Conservation (phyloP, 2,888 invertebrate genomes). For the Cheiracanthium punctorium region DNA sequence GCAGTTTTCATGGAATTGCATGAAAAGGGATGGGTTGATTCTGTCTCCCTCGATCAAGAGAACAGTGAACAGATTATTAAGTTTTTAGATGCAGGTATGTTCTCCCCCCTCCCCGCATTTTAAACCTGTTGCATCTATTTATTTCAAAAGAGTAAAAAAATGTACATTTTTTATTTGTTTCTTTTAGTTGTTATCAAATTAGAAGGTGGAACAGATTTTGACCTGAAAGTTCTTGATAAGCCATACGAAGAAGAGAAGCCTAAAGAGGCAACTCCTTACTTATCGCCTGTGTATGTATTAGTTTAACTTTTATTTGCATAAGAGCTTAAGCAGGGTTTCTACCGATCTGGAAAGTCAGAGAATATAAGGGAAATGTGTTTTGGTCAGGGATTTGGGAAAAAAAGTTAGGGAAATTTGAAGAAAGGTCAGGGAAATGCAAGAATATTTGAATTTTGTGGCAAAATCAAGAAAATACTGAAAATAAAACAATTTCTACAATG, state of each 20-base stretch:
- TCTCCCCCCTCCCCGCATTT: no score
- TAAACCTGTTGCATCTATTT: not conserved
- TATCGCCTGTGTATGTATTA: conserved; percentile 21
- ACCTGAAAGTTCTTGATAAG: conserved; percentile 88
- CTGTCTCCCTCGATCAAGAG: conserved; percentile 88
- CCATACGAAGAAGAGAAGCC: conserved; percentile 69
- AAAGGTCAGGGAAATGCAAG: no score
- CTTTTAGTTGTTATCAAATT: conserved; percentile 90
- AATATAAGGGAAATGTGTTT: no score
- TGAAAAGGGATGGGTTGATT: conserved; percentile 84
- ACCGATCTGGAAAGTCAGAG: no score
- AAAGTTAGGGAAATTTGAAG: no score
- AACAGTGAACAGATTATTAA: conserved; percentile 86
- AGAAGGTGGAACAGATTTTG: conserved; percentile 87
- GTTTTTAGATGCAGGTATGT: conserved; percentile 87
- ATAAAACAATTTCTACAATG: no score
- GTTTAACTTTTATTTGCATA: no score
- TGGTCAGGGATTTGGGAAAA: no score
- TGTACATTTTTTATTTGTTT: not conserved
- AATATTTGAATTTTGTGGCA: no score
- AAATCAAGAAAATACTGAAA: no score
- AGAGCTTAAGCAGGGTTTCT: no score
- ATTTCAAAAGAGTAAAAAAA: not conserved
- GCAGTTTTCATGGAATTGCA: conserved; percentile 89
- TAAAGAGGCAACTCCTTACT: conserved; percentile 49